Evolutionary conservation across 2,797 vertebrate species (phyloP).

Genomic region (Paramormyrops hopkinsi): DNA sequence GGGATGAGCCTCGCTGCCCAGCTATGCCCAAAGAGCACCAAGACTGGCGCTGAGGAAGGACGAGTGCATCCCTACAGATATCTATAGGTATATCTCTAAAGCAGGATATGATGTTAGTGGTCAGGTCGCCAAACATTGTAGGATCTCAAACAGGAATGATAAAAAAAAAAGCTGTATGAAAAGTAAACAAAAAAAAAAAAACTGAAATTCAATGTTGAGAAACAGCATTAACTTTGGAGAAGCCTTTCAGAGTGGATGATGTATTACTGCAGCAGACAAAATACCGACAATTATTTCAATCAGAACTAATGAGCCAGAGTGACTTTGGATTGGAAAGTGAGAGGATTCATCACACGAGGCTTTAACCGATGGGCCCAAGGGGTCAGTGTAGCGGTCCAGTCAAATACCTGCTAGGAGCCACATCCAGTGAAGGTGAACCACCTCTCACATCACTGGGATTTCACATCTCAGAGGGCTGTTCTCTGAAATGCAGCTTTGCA

Average conservation of each 20-base stretch:
- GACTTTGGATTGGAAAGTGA: neutral
- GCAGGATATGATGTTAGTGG: neutral
- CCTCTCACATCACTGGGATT: conserved; percentile 69
- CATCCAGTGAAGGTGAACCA: conserved; percentile 55
- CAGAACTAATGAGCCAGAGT: neutral
- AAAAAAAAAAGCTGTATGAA: neutral
- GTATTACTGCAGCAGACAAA: neutral
- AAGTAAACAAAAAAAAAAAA: neutral
- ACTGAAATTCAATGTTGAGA: neutral
- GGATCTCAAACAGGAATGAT: neutral
- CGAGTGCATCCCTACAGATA: neutral
- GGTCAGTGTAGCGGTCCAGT: conserved; percentile 67
- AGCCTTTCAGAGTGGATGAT: neutral
- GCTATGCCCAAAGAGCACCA: neutral
- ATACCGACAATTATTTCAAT: neutral
- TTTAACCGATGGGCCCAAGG: conserved; percentile 63
- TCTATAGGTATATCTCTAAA: neutral
- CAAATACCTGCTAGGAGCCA: conserved; percentile 66
- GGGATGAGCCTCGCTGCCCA: conserved; percentile 13
- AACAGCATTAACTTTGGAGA: neutral
- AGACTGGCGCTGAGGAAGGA: neutral
- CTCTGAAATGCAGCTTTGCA: conserved; percentile 59
- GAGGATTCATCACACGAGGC: conserved; percentile 54
- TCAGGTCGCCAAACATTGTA: neutral
- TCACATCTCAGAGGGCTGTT: conserved; percentile 66